Conservation (phyloP, 2,888 invertebrate species). For the Sussaba pulchella region DNA sequence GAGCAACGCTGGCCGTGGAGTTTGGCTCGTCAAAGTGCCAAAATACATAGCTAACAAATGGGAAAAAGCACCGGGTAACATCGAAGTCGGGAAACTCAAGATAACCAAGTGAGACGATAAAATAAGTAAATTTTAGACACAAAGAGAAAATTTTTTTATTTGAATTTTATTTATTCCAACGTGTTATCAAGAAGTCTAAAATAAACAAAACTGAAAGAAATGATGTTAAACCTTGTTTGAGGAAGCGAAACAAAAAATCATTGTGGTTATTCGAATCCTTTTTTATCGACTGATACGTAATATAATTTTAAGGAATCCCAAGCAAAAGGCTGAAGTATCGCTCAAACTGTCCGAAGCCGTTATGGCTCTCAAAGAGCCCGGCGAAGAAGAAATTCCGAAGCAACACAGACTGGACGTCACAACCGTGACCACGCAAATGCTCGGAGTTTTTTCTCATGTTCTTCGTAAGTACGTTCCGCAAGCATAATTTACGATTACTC, state of each 20-base stretch:
- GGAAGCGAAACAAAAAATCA: background rate
- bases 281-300: background rate
- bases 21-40: slow-evolving; percentile 98
- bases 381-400: slow-evolving; percentile 93
- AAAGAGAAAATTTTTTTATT: too few relatives aligned
- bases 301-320: slow-evolving; percentile 85
- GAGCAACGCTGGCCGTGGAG: slow-evolving; percentile 94
- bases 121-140: too few relatives aligned
- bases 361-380: slow-evolving; percentile 91
- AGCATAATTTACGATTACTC: background rate
- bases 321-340: slow-evolving; percentile 95
- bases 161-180: too few relatives aligned
- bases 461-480: slow-evolving; percentile 85
- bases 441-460: slow-evolving; percentile 96
- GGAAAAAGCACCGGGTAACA: slow-evolving; percentile 96
- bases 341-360: slow-evolving; percentile 93
- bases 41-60: slow-evolving; percentile 98
- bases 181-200: too few relatives aligned
- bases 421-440: slow-evolving; percentile 94
- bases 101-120: slow-evolving; percentile 89
- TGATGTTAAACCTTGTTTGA: too few relatives aligned
- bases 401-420: slow-evolving; percentile 97
- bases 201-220: too few relatives aligned
- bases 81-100: slow-evolving; percentile 96
- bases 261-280: background rate